phyloP scores from a whole-genome alignment of 1,140 invertebrate species.

The Asbolus verrucosus region DNA sequence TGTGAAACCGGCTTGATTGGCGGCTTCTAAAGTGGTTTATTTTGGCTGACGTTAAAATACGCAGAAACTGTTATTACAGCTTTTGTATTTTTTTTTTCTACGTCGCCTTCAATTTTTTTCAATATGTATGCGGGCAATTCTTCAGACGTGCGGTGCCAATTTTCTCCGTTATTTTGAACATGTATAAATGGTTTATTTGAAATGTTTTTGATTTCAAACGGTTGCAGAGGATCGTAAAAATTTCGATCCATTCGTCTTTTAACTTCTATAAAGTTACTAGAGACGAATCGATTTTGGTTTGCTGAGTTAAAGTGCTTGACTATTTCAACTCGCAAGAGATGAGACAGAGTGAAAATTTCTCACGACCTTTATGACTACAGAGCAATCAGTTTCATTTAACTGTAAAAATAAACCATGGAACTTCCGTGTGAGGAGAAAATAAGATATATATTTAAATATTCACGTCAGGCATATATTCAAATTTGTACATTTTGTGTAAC shows the following conservation, averaged over 20 bases:
- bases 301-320: too few species aligned
- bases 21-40: slow-evolving; percentile 74
- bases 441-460: too few species aligned
- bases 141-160: not conserved
- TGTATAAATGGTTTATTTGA: not conserved
- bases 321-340: slow-evolving; percentile 65
- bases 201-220: not conserved
- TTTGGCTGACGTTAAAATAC: slow-evolving; percentile 76
- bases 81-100: not conserved
- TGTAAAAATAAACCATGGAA: too few species aligned
- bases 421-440: too few species aligned
- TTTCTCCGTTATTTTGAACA: not conserved
- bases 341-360: too few species aligned
- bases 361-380: too few species aligned
- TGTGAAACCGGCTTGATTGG: slow-evolving; percentile 72
- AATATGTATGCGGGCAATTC: not conserved
- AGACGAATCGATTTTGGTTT: too few species aligned
- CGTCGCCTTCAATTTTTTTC: slow-evolving; percentile 6
- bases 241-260: slow-evolving; percentile 8
- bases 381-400: too few species aligned
- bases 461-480: too few species aligned
- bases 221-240: not conserved
- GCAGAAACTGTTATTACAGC: slow-evolving; percentile 76
- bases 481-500: too few species aligned
- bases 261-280: not conserved